These are phyloP conservation scores for Dinomys branickii DNA, from an alignment of 2,113 vertebrate species.

Conservation along the genomic window DNA sequence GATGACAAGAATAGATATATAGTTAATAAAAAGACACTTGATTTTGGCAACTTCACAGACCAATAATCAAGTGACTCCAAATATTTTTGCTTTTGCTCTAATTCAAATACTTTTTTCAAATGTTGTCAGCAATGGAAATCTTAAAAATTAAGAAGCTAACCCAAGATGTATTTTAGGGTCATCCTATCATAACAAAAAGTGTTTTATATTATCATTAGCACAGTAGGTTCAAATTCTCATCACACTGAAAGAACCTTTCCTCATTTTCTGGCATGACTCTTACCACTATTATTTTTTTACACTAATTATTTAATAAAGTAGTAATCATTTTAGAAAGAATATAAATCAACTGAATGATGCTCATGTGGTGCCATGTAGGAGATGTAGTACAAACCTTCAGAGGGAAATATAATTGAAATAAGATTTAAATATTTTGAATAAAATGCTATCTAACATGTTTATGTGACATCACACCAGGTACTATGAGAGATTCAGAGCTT, in stretches of 20 bases:
- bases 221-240: neutral
- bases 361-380: neutral
- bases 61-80: neutral
- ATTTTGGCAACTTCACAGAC: neutral
- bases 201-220: neutral
- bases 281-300: neutral
- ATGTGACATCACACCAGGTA: neutral
- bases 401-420: neutral
- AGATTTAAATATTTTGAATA: constrained; percentile 19
- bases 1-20: neutral
- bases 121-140: neutral
- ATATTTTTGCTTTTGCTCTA: neutral
- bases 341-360: neutral
- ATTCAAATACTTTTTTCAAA: neutral
- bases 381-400: neutral
- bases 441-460: neutral
- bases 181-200: neutral
- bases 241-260: neutral
- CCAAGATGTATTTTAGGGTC: neutral
- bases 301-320: constrained; percentile 18
- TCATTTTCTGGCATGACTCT: neutral
- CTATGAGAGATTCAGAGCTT: neutral
- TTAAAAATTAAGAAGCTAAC: neutral
- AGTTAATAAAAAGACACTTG: neutral
- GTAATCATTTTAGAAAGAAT: neutral